phyloP scores from a whole-genome alignment of 2,888 invertebrate species.

The Furcula furcula region DNA sequence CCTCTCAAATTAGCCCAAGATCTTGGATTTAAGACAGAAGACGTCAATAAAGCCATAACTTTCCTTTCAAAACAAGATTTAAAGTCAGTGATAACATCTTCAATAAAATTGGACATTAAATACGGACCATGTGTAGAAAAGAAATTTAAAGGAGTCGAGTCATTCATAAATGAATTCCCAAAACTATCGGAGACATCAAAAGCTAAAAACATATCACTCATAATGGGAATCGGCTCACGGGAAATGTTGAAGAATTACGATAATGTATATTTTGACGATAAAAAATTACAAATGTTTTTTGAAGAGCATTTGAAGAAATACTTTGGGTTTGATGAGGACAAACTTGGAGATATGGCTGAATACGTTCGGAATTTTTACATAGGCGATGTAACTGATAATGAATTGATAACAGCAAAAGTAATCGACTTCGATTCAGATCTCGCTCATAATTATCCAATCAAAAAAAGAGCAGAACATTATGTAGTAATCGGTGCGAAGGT shows the following conservation, averaged over 20 bases:
- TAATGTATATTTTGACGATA: constrained; percentile 6
- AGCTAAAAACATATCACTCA: constrained; percentile 9
- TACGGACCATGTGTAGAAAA: constrained; percentile 18
- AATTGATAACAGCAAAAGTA: constrained; percentile 12
- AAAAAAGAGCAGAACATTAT: constrained; percentile 21
- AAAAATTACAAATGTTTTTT: constrained; percentile 4
- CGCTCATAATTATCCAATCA: constrained; percentile 21
- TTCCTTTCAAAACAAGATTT: constrained; percentile 11
- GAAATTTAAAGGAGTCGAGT: constrained; percentile 4
- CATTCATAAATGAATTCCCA: constrained; percentile 4
- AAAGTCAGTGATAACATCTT: constrained; percentile 10
- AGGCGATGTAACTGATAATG: constrained; percentile 20
- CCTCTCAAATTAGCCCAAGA: constrained; percentile 12
- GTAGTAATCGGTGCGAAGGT: constrained; percentile 18
- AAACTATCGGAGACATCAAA: neutral
- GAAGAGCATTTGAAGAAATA: constrained; percentile 10
- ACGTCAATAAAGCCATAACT: constrained; percentile 9
- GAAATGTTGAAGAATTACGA: constrained; percentile 10
- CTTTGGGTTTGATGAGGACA: constrained; percentile 17
- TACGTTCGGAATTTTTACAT: constrained; percentile 29
- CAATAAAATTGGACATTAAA: constrained; percentile 9
- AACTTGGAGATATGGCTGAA: constrained; percentile 18
- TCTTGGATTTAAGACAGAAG: constrained; percentile 10
- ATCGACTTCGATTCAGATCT: constrained; percentile 29
- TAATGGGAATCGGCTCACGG: constrained; percentile 12